Evolutionary conservation across 2,113 vertebrate species (phyloP).

Genomic region (Nematolebias whitei): DNA sequence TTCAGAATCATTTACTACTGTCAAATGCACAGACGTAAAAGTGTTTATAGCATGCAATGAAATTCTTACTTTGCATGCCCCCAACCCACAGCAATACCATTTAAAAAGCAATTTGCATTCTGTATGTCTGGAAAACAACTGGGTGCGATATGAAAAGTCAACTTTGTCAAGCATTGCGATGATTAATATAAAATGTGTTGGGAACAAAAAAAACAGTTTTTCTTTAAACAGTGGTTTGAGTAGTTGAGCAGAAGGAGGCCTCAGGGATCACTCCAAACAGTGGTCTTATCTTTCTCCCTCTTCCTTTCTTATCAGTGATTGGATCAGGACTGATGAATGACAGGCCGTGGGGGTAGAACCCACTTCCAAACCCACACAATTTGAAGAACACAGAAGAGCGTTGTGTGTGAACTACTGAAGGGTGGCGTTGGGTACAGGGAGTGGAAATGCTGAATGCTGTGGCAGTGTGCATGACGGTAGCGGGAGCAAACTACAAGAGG

Average conservation of each 20-base stretch:
- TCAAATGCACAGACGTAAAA: too few relatives aligned
- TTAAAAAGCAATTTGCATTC: too few relatives aligned
- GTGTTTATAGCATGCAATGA: too few relatives aligned
- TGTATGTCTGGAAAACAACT: too few relatives aligned
- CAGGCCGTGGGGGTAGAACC: conserved; percentile 38
- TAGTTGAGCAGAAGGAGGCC: conserved; percentile 50
- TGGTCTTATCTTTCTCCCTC: conserved; percentile 71
- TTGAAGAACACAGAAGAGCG: conserved; percentile 69
- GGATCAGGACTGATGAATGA: conserved; percentile 75
- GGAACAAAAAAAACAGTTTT: conserved; percentile 21
- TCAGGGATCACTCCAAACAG: conserved; percentile 54
- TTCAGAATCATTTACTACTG: too few relatives aligned
- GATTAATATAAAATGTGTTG: conserved; percentile 29
- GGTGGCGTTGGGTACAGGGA: conserved; percentile 29
- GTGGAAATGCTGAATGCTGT: conserved; percentile 28
- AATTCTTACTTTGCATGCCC: too few relatives aligned
- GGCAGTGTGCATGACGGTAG: conserved; percentile 14
- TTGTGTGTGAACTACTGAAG: conserved; percentile 70
- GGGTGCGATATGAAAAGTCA: too few relatives aligned
- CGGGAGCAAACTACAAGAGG: background rate
- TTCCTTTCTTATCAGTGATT: conserved; percentile 78
- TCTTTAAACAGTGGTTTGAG: conserved; percentile 40
- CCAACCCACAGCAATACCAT: too few relatives aligned
- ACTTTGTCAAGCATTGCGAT: background rate
- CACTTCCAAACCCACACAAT: conserved; percentile 63